These are phyloP conservation scores for Brachymystax lenok DNA, from an alignment of 2,797 vertebrate genomes.

Conservation along the genomic window DNA sequence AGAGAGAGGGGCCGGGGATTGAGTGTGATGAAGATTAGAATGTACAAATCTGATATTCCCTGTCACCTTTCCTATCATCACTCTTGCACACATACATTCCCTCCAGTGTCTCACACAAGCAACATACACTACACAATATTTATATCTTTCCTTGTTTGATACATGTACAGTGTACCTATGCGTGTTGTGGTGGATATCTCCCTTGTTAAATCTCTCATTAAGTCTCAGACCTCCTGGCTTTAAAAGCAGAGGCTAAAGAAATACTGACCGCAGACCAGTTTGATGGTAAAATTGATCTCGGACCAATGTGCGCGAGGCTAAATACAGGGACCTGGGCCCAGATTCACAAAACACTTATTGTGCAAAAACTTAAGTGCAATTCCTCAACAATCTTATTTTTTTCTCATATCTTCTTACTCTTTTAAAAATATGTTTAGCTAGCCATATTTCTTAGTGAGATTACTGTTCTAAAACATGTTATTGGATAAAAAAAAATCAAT, in stretches of 20 bases:
- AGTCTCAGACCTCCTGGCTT: constrained; percentile 16
- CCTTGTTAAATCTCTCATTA: constrained; percentile 9
- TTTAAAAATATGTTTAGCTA: too few relatives aligned
- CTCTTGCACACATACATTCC: constrained; percentile 13
- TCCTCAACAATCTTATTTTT: too few relatives aligned
- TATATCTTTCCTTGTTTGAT: constrained; percentile 45
- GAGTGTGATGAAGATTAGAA: neutral
- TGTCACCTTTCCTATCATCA: neutral
- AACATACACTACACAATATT: constrained; percentile 55
- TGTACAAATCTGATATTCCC: neutral
- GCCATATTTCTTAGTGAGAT: too few relatives aligned
- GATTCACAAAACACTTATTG: too few relatives aligned
- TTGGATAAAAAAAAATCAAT: too few relatives aligned
- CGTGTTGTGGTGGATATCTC: constrained; percentile 35
- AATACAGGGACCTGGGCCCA: neutral
- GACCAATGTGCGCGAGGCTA: constrained; percentile 1
- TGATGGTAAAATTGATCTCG: neutral
- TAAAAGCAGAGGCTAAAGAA: constrained; percentile 15
- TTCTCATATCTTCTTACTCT: too few relatives aligned
- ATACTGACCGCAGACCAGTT: constrained; percentile 18
- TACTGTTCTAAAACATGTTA: too few relatives aligned
- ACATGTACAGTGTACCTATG: constrained; percentile 3
- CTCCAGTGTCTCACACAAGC: constrained; percentile 39
- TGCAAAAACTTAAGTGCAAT: too few relatives aligned
- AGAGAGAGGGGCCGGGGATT: too few relatives aligned